Conservation (phyloP, 2,888 invertebrate species). For the Rotaria socialis region DNA sequence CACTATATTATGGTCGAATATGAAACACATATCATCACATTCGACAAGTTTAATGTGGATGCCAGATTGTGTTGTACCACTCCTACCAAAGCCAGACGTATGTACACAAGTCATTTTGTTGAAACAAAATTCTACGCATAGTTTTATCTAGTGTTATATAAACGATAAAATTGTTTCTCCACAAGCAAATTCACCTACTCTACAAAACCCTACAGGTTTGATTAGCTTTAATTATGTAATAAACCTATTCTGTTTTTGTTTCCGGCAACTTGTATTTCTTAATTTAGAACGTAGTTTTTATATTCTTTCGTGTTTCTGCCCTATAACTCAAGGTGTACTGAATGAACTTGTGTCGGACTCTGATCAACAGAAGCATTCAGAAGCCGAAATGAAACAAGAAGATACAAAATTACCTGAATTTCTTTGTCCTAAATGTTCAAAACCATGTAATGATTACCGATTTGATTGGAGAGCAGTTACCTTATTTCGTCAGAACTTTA, state of each 20-base stretch:
- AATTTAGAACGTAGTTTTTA: neutral
- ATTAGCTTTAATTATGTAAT: too few species aligned
- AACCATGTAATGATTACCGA: neutral
- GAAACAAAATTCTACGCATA: neutral
- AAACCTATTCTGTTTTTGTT: too few species aligned
- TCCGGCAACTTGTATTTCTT: too few species aligned
- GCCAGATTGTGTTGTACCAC: neutral
- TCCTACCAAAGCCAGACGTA: constrained; percentile 14
- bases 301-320: constrained; percentile 5
- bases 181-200: neutral
- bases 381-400: neutral
- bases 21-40: constrained; percentile 17
- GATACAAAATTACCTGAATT: neutral
- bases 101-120: neutral
- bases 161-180: neutral
- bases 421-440: neutral
- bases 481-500: neutral
- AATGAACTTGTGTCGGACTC: neutral
- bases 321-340: neutral
- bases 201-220: neutral
- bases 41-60: neutral
- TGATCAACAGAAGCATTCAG: neutral
- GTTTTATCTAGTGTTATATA: neutral
- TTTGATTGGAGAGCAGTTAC: neutral
- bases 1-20: constrained; percentile 20